phyloP scores from a whole-genome alignment of 2,113 vertebrate genomes.

The Coturnix japonica region DNA sequence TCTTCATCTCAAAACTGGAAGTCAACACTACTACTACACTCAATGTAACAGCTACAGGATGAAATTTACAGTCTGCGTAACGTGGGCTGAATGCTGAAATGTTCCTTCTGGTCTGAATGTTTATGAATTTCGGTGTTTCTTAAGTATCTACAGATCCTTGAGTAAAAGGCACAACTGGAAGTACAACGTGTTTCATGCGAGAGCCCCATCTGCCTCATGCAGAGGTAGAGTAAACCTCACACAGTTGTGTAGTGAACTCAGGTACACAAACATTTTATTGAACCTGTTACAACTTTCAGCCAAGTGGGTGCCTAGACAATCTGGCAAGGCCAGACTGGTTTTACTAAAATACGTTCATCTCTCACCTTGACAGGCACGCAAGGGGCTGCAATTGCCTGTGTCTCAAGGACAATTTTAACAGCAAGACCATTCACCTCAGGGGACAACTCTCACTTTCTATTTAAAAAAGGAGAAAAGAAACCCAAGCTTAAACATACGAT shows the following conservation, averaged over 20 bases:
- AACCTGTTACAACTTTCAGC: neutral
- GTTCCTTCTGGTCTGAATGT: neutral
- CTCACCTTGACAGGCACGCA: neutral
- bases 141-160: neutral
- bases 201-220: neutral
- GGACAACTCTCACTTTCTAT: constrained; percentile 59
- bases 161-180: neutral
- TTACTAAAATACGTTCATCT: constrained; percentile 42
- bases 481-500: constrained; percentile 58
- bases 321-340: neutral
- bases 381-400: neutral
- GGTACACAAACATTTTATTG: neutral
- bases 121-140: constrained; percentile 1
- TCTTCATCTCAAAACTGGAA: neutral
- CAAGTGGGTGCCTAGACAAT: neutral
- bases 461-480: constrained; percentile 62
- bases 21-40: accelerated
- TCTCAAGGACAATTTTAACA: constrained; percentile 67
- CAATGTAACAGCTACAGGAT: neutral
- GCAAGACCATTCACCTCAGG: constrained; percentile 62
- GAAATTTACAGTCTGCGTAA: neutral
- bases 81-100: neutral
- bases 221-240: neutral
- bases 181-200: neutral
- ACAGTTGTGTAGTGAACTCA: neutral